A percentile compares a stretch with the other conserved stretches of the same genome.
Conservation (phyloP, 1,140 invertebrate genomes). For the Trachelipus rathkii region DNA sequence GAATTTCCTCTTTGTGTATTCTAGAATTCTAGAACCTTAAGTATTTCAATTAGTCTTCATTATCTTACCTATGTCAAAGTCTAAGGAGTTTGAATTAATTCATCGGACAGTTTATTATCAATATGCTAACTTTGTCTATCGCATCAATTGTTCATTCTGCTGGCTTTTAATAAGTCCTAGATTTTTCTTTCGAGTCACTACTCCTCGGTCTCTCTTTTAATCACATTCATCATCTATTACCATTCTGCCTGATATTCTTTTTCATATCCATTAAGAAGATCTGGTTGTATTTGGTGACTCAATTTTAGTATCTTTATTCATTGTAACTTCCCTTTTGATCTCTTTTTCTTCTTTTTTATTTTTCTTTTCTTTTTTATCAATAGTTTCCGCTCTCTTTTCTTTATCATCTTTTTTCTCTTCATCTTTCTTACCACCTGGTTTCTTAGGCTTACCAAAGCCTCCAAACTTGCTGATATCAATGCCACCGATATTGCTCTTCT, state of each 20-base stretch:
- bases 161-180: no score
- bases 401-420: not conserved
- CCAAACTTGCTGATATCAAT: conserved; percentile 40
- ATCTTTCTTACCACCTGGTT: not conserved
- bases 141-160: no score
- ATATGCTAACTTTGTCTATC: no score
- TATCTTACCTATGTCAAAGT: no score
- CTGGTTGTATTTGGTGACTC: not conserved
- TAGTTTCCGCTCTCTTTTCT: not conserved
- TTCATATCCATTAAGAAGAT: not conserved
- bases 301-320: not conserved
- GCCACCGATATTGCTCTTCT: conserved; percentile 30
- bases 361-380: not conserved
- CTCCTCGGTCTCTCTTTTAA: no score
- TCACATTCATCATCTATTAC: not conserved
- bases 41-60: no score
- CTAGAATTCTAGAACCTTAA: no score
- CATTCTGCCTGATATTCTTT: not conserved
- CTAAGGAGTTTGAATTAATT: no score
- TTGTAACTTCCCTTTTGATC: not conserved
- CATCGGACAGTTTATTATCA: no score
- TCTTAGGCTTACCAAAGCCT: conserved; percentile 30
- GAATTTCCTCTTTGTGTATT: no score
- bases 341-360: no score
- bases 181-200: no score